Conservation (phyloP, 2,888 invertebrate species). For the Drosophila kanekoi region DNA sequence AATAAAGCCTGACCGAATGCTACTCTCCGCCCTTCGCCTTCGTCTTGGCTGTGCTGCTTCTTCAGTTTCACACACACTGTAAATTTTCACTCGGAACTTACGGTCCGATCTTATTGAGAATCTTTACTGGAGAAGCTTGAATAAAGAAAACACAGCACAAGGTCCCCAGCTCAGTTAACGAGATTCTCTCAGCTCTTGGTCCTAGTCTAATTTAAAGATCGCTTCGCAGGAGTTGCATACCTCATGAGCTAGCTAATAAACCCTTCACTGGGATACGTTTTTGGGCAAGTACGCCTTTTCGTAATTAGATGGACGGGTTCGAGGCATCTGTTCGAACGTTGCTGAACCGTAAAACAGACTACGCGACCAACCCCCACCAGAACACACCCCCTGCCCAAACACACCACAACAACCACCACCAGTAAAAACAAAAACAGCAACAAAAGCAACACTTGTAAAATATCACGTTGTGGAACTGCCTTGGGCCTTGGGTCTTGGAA, state of each 20-base stretch:
- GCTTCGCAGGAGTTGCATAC: not conserved
- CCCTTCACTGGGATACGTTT: constrained; percentile 1
- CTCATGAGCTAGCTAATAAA: not conserved
- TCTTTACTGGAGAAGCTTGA: too few species aligned
- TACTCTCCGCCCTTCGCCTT: too few species aligned
- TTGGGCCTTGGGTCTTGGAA: constrained; percentile 31
- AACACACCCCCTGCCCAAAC: constrained; percentile 23
- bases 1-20: too few species aligned
- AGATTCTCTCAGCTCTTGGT: too few species aligned
- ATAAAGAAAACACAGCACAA: too few species aligned
- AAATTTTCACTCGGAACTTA: too few species aligned
- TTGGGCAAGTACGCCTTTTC: constrained; percentile 51
- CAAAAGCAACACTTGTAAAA: constrained; percentile 71
- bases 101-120: too few species aligned
- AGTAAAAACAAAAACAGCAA: constrained; percentile 33
- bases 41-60: too few species aligned
- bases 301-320: constrained; percentile 72
- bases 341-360: constrained; percentile 69
- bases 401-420: constrained; percentile 24
- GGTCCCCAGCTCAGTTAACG: too few species aligned
- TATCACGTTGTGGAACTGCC: constrained; percentile 68
- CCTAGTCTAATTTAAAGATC: not conserved
- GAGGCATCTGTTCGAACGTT: constrained; percentile 70
- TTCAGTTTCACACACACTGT: too few species aligned
- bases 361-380: constrained; percentile 41